Conservation (phyloP, 2,888 invertebrate genomes). For the Cactoblastis cactorum region DNA sequence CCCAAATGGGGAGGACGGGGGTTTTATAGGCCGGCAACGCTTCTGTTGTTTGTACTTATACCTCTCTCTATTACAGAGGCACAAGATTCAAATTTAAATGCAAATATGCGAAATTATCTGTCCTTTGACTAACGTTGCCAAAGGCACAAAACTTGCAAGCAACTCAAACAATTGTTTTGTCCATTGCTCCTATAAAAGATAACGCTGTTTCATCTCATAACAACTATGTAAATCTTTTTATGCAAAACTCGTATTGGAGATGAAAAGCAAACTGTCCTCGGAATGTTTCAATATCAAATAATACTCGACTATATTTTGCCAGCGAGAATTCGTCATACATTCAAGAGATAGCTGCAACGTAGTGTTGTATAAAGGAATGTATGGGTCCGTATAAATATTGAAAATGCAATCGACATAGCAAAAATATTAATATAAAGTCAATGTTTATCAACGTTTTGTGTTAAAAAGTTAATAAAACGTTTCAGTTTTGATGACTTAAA, state of each 20-base stretch:
- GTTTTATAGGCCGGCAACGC: too few species aligned
- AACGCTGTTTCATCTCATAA: not conserved
- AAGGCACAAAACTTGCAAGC: constrained; percentile 23
- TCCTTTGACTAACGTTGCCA: constrained; percentile 25
- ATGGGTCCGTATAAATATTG: constrained; percentile 3
- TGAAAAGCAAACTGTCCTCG: not conserved
- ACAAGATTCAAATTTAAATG: constrained; percentile 26
- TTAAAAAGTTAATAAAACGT: too few species aligned
- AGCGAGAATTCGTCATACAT: constrained; percentile 2
- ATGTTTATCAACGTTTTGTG: not conserved
- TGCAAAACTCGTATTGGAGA: not conserved
- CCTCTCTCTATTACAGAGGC: constrained; percentile 19
- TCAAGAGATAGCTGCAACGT: constrained; percentile 5
- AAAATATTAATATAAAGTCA: not conserved
- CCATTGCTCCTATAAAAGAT: constrained; percentile 9
- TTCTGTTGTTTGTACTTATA: too few species aligned
- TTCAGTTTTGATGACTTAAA: too few species aligned
- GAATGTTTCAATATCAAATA: constrained; percentile 6
- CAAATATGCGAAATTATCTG: constrained; percentile 18
- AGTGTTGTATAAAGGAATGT: not conserved
- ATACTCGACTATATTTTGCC: not conserved
- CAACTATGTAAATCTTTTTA: not conserved
- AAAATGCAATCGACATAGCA: constrained; percentile 1
- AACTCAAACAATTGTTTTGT: constrained; percentile 19
- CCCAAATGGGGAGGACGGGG: too few species aligned